Base-by-base conservation (phyloP, 2,888 invertebrate genomes). In the Colostygia pectinataria region DNA sequence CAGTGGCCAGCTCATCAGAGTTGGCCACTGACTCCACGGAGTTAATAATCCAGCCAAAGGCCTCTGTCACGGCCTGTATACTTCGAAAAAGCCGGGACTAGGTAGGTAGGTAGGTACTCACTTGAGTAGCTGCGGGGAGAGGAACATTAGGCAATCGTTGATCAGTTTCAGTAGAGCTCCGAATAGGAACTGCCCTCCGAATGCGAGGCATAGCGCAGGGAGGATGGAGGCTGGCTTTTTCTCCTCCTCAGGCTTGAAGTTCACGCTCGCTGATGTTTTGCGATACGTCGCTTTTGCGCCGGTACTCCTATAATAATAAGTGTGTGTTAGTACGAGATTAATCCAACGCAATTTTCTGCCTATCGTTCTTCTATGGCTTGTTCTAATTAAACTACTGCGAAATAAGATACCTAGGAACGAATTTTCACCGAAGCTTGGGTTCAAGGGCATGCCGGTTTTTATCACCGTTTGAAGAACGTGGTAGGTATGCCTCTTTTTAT, bases 121-220 rank as follows among this genome's bases (percentile, higher is more conserved):
- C 97, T 93, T 94, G 53, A 98, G 91, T 66, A 99, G 90, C 81
- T 97, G 95, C 0, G 99, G 99, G 64, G 96, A 97, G 29, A 95
- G 92, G 83, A 99, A 99, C 58, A 95, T 95, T 42, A 99, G 80
- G 9, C 95, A 56, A 83, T 98, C 98, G 69, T 96, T 95, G 25
- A 94, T 68, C 0, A 98, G 78, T 82, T 98, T 98, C 57, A 98
- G 90, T 40, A 94, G 77, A 0, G 96, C 92, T n/a, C 98, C 98
- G 65, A 97, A 94, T 1, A 98, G 53, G 74, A 98, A 97, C 44
- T 95, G 95, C 0, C 94, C 93, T 34, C 98, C 97, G 79, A 98
- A 99, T 3, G 97, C 95, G 74, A 94, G 93, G 61, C 95, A 92
- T 34, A 99, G 91, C 0, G 97, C 95, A 23, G 94, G 94, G 69